Evolutionary conservation across 2,113 vertebrate species (phyloP), one percentile per base, ranked within the genome.

Genomic region (Mobula hypostoma): DNA sequence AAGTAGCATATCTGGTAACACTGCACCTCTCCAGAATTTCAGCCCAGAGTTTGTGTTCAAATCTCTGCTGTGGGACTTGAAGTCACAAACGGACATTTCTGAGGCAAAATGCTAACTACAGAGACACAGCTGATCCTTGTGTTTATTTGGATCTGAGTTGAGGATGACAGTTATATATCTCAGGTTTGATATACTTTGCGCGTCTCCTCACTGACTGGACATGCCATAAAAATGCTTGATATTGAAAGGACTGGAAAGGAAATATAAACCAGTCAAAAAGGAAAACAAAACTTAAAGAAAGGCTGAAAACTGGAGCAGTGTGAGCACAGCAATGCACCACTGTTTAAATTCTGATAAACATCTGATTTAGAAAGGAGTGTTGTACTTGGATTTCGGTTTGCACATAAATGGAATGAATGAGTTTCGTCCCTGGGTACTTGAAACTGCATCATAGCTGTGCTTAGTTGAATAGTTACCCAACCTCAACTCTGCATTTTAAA

Each of bases 321-420:
- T 88, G 83, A 29, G 58, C 56, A 63, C n/a, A 61, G 58, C 29
- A 88, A 63, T 88, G 29, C 61, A 32, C 61, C 5, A 17, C 61
- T 66, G 85, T 90, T 74, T 66, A 66, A 63, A 90, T 66, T 68
- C 61, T 66, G 85, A 90, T 90, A 66, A 90, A 90, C 85, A 90
- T 29, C 14, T 90, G 63, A 90, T 90, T 66, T 63, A 66, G 29
- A 68, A 90, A 90, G 61, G 17, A 66, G 61, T 83, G 80, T 83
- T 83, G 24, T 83, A 83, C 80, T 90, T 66, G 61, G 85, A 66
- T 68, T 29, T n/a, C 32, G 29, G 66, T 90, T 90, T 90, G 85
- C 66, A 66, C 29, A 90, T 68, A 90, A 32, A 68, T 66, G n/a
- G 85, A 90, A 68, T 68, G 61, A 88, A 66, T 90, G n/a, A 66